Percentiles rank a stretch among this genome's conserved stretches.
Conservation (phyloP, 2,888 invertebrate species). For the Tenthredo distinguenda region DNA sequence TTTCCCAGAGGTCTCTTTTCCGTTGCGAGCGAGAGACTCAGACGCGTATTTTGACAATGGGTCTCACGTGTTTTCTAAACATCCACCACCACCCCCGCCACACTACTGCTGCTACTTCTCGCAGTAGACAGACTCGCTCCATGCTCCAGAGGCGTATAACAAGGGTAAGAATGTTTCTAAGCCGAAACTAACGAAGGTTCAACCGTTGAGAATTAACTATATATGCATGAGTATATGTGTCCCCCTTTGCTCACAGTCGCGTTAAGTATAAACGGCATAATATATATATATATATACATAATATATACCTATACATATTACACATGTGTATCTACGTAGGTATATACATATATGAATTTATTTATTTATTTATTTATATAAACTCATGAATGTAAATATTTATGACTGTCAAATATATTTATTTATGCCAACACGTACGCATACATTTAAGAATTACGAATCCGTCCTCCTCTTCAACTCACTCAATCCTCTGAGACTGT, state of each 20-base stretch:
- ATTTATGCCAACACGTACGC: conserved; percentile 7
- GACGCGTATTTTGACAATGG: conserved; percentile 43
- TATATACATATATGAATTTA: background rate
- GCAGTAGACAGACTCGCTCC: background rate
- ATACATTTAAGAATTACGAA: conserved; percentile 29
- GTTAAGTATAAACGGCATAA: conserved; percentile 1
- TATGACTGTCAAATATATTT: conserved; percentile 15
- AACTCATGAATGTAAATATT: background rate
- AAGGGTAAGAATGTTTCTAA: conserved; percentile 37
- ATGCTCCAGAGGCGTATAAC: background rate
- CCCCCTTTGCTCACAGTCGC: conserved; percentile 19
- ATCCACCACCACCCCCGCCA: background rate
- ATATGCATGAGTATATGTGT: background rate
- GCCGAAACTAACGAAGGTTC: conserved; percentile 48
- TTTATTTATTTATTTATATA: conserved; percentile 3
- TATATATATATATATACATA: conserved; percentile 2
- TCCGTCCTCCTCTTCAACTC: background rate
- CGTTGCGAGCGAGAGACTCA: background rate
- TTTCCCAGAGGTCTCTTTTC: conserved; percentile 15
- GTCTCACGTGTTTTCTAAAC: conserved; percentile 46
- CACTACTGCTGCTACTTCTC: background rate
- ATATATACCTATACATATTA: background rate
- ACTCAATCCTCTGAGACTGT: background rate
- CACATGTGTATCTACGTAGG: background rate
- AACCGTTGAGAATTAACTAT: conserved; percentile 43